Evolutionary conservation across 2,888 invertebrate species (phyloP).

Genomic region (Sinotaia quadrata): DNA sequence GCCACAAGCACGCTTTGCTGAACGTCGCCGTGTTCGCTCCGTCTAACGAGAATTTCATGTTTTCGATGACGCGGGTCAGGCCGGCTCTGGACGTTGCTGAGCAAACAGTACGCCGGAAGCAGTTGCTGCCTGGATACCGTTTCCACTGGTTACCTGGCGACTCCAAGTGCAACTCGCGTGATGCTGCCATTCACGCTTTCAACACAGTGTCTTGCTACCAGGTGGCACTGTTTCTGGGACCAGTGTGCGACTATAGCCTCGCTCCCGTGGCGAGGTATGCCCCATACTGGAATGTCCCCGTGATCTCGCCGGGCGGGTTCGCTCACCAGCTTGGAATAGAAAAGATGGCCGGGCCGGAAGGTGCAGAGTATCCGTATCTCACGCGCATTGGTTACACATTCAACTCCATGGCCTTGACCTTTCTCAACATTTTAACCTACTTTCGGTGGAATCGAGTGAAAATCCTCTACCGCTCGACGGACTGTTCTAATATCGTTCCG

Average conservation of each 20-base stretch:
- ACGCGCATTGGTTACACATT: conserved; percentile 40
- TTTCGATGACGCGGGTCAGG: conserved; percentile 43
- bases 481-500: conserved; percentile 27
- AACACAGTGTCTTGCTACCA: conserved; percentile 48
- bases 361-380: conserved; percentile 37
- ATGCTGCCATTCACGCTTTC: conserved; percentile 60
- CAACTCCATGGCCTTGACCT: conserved; percentile 32
- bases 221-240: conserved; percentile 65
- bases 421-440: conserved; percentile 26
- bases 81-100: conserved; percentile 43
- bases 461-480: conserved; percentile 32
- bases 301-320: conserved; percentile 79
- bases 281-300: conserved; percentile 92
- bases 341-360: conserved; percentile 39
- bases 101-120: conserved; percentile 1
- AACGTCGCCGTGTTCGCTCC: conserved; percentile 45
- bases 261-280: conserved; percentile 91
- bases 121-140: conserved; percentile 9
- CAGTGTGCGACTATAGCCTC: conserved; percentile 77
- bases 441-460: conserved; percentile 35
- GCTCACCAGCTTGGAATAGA: conserved; percentile 64
- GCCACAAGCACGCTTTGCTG: neutral
- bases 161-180: conserved; percentile 38
- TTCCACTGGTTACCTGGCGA: conserved; percentile 38
- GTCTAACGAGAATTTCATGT: conserved; percentile 27